Base-by-base conservation (phyloP, 2,888 invertebrate species). In the Drosophila atripex region DNA sequence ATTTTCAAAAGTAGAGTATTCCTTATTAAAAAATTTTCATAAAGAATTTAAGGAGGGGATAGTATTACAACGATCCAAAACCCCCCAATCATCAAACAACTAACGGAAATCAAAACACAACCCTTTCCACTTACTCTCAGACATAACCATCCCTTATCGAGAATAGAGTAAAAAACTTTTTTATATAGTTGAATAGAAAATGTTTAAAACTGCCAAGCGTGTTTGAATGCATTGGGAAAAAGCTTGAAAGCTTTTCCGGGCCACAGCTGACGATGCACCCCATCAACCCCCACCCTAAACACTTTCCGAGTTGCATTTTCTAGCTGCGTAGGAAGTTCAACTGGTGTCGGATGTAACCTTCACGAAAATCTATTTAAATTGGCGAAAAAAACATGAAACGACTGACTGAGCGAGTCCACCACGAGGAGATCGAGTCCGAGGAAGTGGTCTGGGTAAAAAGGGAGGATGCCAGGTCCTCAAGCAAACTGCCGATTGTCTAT, bases 401-500 rank as follows among this genome's bases (percentile, higher is more conserved):
- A 45, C 53, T 75, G 5, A 78, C 77, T 0, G 75, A 82, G 66
- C 76, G 78, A 52, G 76, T 86, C 38, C 77, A 88, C 54, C 74
- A 76, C 53, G 78, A 78, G 68, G 71, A 72, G 41, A 64, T 69
- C 55, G 43, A 76, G 9, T 55, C 43, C 23, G 54, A 71, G 12
- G 78, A 84, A 45, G 68, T 71, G 25, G 77, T 86, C 3, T 86
- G 86, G 86, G 72, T 86, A 28, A 78, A 63, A 38, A 61, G 73
- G 16, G 65, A 63, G 21, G 73, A 71, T 7, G 21, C 39, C 4
- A 28, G 52, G 12, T 11, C 23, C 8, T 53, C 38, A 4, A 41
- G 46, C 18, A 78, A 66, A 66, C 94, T 95, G 93, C 97, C 97
- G 0, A 94, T 98, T 63, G 93, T 97, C 2, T 97, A 97, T 89